phyloP scores from a whole-genome alignment of 64 coral and sea anemone genomes.

The Anthopleura sola region DNA sequence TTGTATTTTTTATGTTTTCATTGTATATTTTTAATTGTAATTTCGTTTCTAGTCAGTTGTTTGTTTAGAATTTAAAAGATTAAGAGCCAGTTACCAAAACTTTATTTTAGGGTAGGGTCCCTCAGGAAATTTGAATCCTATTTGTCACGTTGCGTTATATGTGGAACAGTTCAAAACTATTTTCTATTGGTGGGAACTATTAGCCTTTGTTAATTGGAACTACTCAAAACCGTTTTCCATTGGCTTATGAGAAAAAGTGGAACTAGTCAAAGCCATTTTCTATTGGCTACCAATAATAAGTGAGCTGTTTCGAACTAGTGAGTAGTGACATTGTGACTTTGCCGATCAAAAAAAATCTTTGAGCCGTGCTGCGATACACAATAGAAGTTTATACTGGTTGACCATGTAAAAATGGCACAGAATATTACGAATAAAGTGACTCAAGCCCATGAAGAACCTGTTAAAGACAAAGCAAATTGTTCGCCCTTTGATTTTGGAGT shows the following conservation, averaged over 20 bases:
- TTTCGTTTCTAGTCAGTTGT: slow-evolving; percentile 12
- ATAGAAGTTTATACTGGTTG: slow-evolving; percentile 4
- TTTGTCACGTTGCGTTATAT: slow-evolving; percentile 7
- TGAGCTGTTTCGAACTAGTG: not conserved
- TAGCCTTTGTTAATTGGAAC: slow-evolving; percentile 6
- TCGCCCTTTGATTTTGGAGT: too few species aligned
- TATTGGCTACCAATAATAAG: slow-evolving; percentile 15
- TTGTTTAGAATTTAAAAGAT: slow-evolving; percentile 4
- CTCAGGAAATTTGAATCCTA: not conserved
- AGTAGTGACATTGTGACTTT: not conserved
- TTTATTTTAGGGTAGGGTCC: not conserved
- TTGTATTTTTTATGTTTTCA: slow-evolving; percentile 4
- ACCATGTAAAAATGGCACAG: slow-evolving; percentile 5
- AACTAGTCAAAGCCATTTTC: slow-evolving; percentile 1
- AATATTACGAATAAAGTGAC: not conserved
- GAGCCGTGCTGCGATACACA: not conserved
- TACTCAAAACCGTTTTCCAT: not conserved
- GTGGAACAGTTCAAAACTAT: not conserved
- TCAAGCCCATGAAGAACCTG: not conserved
- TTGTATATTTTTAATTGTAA: too few species aligned
- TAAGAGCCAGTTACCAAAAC: not conserved
- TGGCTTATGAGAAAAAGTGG: not conserved
- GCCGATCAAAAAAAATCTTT: not conserved
- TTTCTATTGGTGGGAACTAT: not conserved
- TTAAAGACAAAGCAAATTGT: not conserved